phyloP scores from a whole-genome alignment of 2,797 vertebrate genomes.

The Rhinoraja longicauda region DNA sequence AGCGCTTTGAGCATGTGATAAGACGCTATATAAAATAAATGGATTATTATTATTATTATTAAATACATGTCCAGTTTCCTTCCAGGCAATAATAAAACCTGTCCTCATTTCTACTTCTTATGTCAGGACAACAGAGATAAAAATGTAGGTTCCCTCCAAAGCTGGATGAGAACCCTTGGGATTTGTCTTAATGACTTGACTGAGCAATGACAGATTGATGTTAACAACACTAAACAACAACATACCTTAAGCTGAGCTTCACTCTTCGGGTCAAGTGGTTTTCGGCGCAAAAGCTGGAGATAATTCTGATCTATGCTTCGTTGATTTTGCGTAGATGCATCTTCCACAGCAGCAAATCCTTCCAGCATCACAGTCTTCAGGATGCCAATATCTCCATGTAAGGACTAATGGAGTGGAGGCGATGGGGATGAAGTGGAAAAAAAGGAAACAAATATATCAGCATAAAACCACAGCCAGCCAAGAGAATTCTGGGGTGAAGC shows the following conservation, averaged over 20 bases:
- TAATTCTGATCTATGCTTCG: constrained; percentile 71
- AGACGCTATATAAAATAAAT: too few species aligned
- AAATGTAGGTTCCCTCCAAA: too few species aligned
- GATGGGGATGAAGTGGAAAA: neutral
- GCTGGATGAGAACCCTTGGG: neutral
- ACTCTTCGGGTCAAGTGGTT: constrained; percentile 85
- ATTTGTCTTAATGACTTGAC: neutral
- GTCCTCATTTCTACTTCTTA: too few species aligned
- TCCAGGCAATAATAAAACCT: too few species aligned
- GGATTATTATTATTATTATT: too few species aligned
- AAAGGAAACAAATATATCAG: neutral
- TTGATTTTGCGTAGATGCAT: constrained; percentile 75
- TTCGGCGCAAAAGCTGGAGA: constrained; percentile 83
- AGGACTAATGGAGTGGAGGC: constrained; percentile 61
- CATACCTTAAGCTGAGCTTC: constrained; percentile 88
- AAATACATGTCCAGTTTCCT: neutral
- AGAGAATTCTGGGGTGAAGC: neutral
- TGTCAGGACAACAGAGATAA: too few species aligned
- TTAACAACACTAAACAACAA: neutral
- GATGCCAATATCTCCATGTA: constrained; percentile 80
- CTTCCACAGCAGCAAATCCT: constrained; percentile 83
- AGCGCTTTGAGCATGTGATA: too few species aligned
- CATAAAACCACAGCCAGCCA: neutral
- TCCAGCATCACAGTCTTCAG: constrained; percentile 86
- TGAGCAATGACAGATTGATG: too few species aligned